Evolutionary conservation across 2,113 vertebrate species (phyloP).

Genomic region (Ictidomys tridecemlineatus): DNA sequence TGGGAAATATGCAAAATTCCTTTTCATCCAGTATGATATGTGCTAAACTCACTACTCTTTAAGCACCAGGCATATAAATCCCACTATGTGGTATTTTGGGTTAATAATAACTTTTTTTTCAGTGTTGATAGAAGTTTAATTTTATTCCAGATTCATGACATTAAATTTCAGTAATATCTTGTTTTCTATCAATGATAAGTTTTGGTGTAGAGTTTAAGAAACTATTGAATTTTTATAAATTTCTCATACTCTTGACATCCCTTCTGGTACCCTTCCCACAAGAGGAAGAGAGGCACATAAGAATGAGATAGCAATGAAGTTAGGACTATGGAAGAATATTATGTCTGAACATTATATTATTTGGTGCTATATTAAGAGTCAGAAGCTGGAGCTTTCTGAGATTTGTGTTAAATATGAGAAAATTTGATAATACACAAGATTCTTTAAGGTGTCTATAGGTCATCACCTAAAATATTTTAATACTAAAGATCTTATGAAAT

Average conservation of each 20-base stretch:
- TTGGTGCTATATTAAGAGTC: slow-evolving; percentile 15
- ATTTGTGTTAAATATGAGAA: not conserved
- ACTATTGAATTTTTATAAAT: slow-evolving; percentile 58
- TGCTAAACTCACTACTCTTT: not conserved
- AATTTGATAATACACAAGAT: not conserved
- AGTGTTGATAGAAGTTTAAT: slow-evolving; percentile 39
- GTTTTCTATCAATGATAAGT: not conserved
- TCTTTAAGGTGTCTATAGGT: not conserved
- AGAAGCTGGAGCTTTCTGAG: not conserved
- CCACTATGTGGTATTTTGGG: not conserved
- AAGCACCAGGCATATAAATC: not conserved
- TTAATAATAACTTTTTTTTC: slow-evolving; percentile 51
- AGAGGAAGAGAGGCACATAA: not conserved
- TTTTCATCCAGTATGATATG: not conserved
- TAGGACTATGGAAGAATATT: not conserved
- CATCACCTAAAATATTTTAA: not conserved
- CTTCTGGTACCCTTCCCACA: not conserved
- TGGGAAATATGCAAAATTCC: not conserved
- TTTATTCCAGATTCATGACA: slow-evolving; percentile 19
- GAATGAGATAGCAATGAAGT: not conserved
- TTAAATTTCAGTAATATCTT: slow-evolving; percentile 42
- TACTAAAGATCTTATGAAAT: not conserved
- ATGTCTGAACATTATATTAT: not conserved
- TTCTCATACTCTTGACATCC: not conserved
- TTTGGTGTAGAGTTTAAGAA: slow-evolving; percentile 64